Base-by-base conservation (phyloP, 2,888 invertebrate species). In the Ecdyonurus torrentis region DNA sequence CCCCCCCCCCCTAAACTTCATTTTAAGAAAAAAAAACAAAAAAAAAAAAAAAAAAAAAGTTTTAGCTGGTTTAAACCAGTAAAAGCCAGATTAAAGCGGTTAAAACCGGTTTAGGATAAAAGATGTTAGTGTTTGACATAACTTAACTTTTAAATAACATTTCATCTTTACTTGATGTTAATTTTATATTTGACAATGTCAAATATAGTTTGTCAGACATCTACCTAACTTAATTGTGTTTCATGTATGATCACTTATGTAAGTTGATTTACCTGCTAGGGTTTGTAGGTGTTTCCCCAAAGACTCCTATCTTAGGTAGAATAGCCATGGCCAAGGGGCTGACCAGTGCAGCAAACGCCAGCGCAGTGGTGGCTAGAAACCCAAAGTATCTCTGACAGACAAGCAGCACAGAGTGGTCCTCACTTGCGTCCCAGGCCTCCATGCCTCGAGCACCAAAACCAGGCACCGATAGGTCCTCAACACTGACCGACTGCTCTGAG, bases 301-400 rank as follows among this genome's bases (percentile, higher is more conserved):
- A 65, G 22, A 70, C 58, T 66, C 72, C 91, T 67, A 95, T 79
- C 76, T 93, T 91, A 5, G 97, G 97, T 72, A 96, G 77, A 50
- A 95, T 84, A 15, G 97, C 91, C 97, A 98, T 98, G 18, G 90
- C 87, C 67, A 97, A 78, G 0, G 98, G 98, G 68, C 95, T 95
- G 58, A 91, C 79, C 74, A 95, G 94, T 23, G 95, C 91, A 18
- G 87, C 80, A 68, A 88, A 81, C 19, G 89, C 88, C 52, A 97
- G 77, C 7, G 91, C 79, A 65, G 88, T 82, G 1, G 91, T 88
- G 65, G 94, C 77, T 25, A 86, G 83, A 18, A 89, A 86, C 62
- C 91, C 91, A 58, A 92, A 79, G 74, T 94, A 93, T 71, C 89
- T 83, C 64, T 88, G 87, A 71, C 91, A 92, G 60, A 84, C 78